These are phyloP conservation scores for Marcusenius ussheri DNA, from an alignment of 2,113 vertebrate species.

Conservation along the genomic window DNA sequence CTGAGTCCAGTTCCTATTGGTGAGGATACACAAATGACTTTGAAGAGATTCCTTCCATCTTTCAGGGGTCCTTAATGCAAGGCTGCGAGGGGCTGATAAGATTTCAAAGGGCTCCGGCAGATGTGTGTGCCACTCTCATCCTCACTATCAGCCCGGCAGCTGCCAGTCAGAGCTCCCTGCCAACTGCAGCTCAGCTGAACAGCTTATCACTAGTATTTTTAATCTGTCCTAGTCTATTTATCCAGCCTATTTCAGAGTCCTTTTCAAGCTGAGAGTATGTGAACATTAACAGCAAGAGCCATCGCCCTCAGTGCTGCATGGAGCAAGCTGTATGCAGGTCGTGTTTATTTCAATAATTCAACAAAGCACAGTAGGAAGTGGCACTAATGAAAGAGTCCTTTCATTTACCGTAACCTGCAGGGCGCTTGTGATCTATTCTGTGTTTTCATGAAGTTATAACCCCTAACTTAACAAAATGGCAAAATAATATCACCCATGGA, in stretches of 20 bases:
- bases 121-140: conserved; percentile 9
- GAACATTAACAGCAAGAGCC: neutral
- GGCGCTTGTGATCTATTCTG: neutral
- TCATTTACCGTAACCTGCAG: neutral
- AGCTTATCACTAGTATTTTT: neutral
- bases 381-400: neutral
- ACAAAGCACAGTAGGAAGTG: neutral
- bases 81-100: conserved; percentile 2
- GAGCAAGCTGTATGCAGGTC: neutral
- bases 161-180: conserved; percentile 27
- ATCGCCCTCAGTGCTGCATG: neutral
- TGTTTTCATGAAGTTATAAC: neutral
- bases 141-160: conserved; percentile 20
- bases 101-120: neutral
- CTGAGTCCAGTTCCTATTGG: conserved; percentile 29
- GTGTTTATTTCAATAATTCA: neutral
- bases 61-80: neutral
- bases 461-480: neutral
- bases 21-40: conserved; percentile 19
- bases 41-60: neutral
- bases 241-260: neutral
- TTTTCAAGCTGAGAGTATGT: neutral
- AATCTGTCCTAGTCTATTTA: neutral
- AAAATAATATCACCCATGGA: neutral
- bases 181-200: conserved; percentile 21